These are phyloP conservation scores for Microplitis manilae DNA, from an alignment of 2,888 invertebrate species.

Conservation along the genomic window DNA sequence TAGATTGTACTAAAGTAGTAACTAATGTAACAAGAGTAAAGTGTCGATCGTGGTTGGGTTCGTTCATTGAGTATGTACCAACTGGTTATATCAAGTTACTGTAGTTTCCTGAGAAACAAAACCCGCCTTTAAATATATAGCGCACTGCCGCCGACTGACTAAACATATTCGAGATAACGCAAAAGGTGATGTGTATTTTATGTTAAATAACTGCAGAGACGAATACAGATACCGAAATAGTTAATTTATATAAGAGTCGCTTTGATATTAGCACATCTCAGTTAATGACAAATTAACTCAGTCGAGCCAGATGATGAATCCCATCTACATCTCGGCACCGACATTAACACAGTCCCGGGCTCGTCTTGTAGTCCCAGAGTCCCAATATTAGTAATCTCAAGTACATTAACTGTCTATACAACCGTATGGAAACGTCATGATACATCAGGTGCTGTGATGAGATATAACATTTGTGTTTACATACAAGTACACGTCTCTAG, in stretches of 20 bases:
- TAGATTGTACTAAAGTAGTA: background rate
- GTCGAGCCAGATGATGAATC: background rate
- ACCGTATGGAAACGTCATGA: background rate
- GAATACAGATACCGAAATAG: background rate
- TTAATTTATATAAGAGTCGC: background rate
- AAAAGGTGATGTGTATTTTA: background rate
- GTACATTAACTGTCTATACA: background rate
- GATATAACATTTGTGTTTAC: background rate
- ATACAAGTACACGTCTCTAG: background rate
- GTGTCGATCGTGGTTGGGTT: constrained; percentile 12
- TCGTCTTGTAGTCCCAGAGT: background rate
- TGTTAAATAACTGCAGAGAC: background rate
- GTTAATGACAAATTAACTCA: background rate
- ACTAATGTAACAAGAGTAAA: constrained; percentile 1
- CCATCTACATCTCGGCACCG: background rate
- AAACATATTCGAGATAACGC: background rate
- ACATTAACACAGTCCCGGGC: background rate
- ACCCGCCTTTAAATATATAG: constrained; percentile 2
- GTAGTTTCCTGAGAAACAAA: constrained; percentile 6
- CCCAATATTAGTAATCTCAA: background rate
- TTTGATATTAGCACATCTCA: background rate
- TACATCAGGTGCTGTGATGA: background rate
- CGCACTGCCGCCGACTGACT: background rate
- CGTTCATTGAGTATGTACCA: constrained; percentile 13
- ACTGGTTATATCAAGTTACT: constrained; percentile 1